phyloP scores from a whole-genome alignment of 2,888 invertebrate genomes.

The Bursaphelenchus okinawaensis region DNA sequence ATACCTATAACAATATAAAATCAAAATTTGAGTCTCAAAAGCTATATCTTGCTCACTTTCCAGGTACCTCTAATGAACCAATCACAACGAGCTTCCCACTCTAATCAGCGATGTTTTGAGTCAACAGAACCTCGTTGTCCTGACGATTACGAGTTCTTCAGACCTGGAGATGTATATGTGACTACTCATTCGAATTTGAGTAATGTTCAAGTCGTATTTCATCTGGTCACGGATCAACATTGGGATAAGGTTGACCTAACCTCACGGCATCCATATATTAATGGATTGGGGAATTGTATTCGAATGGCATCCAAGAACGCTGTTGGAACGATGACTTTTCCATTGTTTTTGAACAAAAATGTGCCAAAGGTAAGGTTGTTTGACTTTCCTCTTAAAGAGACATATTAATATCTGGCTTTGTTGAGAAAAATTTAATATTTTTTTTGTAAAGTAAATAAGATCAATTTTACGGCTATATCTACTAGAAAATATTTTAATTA shows the following conservation, averaged over 20 bases:
- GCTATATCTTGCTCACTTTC: slow-evolving; percentile 8
- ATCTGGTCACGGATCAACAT: slow-evolving; percentile 80
- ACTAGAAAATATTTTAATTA: neutral
- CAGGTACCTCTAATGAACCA: slow-evolving; percentile 16
- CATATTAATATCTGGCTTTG: neutral
- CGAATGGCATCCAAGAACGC: slow-evolving; percentile 91
- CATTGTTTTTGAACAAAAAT: slow-evolving; percentile 82
- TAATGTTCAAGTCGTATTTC: slow-evolving; percentile 63
- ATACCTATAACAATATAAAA: no score
- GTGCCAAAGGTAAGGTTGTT: slow-evolving; percentile 79
- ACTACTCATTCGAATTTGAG: slow-evolving; percentile 56
- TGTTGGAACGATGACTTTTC: slow-evolving; percentile 83
- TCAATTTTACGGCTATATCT: neutral
- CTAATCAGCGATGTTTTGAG: slow-evolving; percentile 23
- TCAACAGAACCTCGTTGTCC: neutral
- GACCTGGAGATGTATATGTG: slow-evolving; percentile 60
- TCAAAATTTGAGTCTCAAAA: neutral
- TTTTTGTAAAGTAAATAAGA: neutral
- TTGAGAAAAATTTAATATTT: neutral
- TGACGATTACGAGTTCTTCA: slow-evolving; percentile 27
- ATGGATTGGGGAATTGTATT: slow-evolving; percentile 86
- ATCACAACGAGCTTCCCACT: slow-evolving; percentile 17
- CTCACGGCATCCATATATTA: slow-evolving; percentile 81
- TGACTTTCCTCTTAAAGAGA: neutral
- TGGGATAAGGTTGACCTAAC: slow-evolving; percentile 73